phyloP scores from a whole-genome alignment of 1,140 invertebrate species.

The Trachymyrmex septentrionalis region DNA sequence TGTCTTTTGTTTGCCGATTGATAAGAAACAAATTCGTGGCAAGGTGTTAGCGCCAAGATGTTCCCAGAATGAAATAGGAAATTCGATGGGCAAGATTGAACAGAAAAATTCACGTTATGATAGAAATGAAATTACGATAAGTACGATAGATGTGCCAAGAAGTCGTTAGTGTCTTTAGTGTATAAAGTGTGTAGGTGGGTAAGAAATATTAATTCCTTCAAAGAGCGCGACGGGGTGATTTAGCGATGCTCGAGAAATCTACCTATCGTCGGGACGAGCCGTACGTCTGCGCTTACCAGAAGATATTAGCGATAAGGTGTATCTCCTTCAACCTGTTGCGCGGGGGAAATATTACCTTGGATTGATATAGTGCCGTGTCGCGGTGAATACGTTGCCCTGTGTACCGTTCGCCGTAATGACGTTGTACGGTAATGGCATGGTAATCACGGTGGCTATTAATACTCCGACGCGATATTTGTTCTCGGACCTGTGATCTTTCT shows the following conservation, averaged over 20 bases:
- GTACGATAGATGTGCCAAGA: constrained; percentile 26
- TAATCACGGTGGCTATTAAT: constrained; percentile 75
- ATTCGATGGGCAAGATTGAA: background rate
- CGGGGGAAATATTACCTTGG: constrained; percentile 67
- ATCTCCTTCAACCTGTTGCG: constrained; percentile 74
- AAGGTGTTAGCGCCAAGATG: constrained; percentile 37
- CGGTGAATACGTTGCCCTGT: constrained; percentile 73
- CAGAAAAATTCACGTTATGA: background rate
- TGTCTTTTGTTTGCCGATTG: background rate
- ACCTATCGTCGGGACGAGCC: constrained; percentile 66
- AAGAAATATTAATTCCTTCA: constrained; percentile 65
- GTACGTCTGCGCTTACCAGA: constrained; percentile 56
- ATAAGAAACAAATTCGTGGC: constrained; percentile 45
- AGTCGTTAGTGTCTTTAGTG: constrained; percentile 40
- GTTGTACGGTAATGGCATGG: constrained; percentile 74
- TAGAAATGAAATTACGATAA: constrained; percentile 57
- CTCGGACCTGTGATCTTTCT: constrained; percentile 62
- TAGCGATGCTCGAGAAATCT: constrained; percentile 70
- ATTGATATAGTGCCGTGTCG: constrained; percentile 75
- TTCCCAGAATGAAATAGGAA: background rate
- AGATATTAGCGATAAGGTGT: constrained; percentile 76
- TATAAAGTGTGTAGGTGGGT: constrained; percentile 20
- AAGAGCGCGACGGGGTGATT: constrained; percentile 63
- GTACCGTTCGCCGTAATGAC: constrained; percentile 75
- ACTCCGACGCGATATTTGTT: constrained; percentile 73